Evolutionary conservation across 2,113 vertebrate species (phyloP).

Genomic region (Lagenorhynchus albirostris): DNA sequence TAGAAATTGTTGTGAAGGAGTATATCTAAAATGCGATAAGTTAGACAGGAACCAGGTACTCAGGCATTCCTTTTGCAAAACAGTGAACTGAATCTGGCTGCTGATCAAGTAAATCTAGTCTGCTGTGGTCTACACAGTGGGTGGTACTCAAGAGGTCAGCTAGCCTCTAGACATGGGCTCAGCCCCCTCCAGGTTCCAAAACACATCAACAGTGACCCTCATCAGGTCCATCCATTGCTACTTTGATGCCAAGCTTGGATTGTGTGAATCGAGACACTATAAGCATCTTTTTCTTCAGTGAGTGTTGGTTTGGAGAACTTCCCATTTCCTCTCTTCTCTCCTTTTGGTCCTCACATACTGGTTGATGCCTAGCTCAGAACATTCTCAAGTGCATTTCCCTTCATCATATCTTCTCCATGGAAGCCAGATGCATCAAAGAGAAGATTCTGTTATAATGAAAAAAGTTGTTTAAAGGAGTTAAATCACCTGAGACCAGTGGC

Average conservation of each 20-base stretch:
- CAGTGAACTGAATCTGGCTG: neutral
- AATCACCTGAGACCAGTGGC: neutral
- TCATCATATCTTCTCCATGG: neutral
- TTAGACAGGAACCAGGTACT: neutral
- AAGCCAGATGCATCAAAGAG: neutral
- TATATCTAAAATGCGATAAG: neutral
- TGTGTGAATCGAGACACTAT: neutral
- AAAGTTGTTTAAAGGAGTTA: neutral
- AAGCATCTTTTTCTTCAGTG: neutral
- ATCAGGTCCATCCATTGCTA: neutral
- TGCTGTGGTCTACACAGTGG: neutral
- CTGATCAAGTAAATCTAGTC: neutral
- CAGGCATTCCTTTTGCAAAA: neutral
- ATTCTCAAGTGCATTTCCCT: neutral
- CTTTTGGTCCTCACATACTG: neutral
- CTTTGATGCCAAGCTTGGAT: neutral
- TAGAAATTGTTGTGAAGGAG: neutral
- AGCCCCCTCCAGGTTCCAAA: neutral
- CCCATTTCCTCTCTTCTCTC: neutral
- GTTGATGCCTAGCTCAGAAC: neutral
- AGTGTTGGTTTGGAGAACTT: neutral
- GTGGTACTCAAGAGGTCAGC: neutral
- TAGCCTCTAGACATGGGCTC: neutral
- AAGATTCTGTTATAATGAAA: neutral
- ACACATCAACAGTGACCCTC: neutral